These are phyloP conservation scores for Presbytis comata DNA, from an alignment of 2,797 vertebrate species.

Conservation along the genomic window DNA sequence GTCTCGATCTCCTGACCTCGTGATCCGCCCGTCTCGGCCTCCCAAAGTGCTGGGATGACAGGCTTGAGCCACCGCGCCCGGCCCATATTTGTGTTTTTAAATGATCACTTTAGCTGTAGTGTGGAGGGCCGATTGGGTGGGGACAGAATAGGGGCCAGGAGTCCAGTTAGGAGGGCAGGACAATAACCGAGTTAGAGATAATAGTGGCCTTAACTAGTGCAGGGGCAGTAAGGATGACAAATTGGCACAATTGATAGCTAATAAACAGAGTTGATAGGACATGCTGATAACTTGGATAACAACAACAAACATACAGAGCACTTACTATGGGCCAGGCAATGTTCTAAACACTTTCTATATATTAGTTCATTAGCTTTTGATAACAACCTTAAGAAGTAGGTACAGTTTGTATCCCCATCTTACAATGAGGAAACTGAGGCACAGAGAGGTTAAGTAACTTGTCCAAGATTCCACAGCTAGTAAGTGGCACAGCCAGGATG, in stretches of 20 bases:
- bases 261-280: not conserved
- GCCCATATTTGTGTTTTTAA: slow-evolving; percentile 35
- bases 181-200: not conserved
- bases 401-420: not conserved
- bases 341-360: not conserved
- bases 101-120: not conserved
- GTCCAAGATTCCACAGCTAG: not conserved
- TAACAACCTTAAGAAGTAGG: not conserved
- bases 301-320: not conserved
- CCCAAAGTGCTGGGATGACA: too few relatives aligned
- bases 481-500: not conserved
- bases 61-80: too few relatives aligned
- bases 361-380: slow-evolving; percentile 19
- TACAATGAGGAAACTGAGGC: not conserved
- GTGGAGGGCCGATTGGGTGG: not conserved
- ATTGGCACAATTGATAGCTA: not conserved
- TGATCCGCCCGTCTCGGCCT: too few relatives aligned
- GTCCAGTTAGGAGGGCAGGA: not conserved
- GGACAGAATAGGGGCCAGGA: not conserved
- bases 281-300: not conserved
- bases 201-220: not conserved
- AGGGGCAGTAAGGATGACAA: not conserved
- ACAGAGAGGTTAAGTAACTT: not conserved
- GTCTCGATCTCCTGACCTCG: too few relatives aligned
- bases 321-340: not conserved